phyloP scores from a whole-genome alignment of 1,140 invertebrate species.

The Anoplolepis gracilipes region DNA sequence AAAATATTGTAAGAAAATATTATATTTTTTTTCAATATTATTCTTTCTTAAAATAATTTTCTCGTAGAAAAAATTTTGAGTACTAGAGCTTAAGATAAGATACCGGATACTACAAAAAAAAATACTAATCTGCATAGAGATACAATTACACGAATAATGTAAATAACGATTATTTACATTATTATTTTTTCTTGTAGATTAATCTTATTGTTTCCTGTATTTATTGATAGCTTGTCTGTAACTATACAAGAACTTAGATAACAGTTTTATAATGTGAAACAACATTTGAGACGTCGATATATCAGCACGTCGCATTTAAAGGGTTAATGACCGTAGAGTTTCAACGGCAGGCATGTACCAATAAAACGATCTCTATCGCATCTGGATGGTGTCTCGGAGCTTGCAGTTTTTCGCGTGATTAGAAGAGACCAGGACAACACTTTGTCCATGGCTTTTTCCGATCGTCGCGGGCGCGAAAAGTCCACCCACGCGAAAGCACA shows the following conservation, averaged over 20 bases:
- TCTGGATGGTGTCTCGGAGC: not conserved
- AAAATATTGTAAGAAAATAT: no score
- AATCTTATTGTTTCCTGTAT: no score
- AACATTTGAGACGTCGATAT: not conserved
- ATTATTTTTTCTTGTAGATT: not conserved
- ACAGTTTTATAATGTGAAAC: not conserved
- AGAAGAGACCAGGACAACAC: not conserved
- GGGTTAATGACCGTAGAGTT: conserved; percentile 1
- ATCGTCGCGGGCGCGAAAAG: conserved; percentile 39
- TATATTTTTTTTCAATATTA: no score
- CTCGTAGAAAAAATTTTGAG: not conserved
- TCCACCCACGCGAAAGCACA: conserved; percentile 67
- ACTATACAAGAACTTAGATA: not conserved
- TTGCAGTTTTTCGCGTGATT: conserved; percentile 36
- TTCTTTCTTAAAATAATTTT: not conserved
- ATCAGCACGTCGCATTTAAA: not conserved
- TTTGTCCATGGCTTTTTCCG: conserved; percentile 41
- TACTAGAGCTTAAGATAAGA: no score
- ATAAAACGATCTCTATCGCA: conserved; percentile 32
- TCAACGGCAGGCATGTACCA: not conserved
- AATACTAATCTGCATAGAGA: not conserved
- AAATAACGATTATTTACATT: not conserved
- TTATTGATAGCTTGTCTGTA: not conserved
- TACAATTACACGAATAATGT: not conserved
- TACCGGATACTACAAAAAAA: no score